Evolutionary conservation across 2,888 invertebrate species (phyloP).

Genomic region (Acanthococcus lagerstroemiae): DNA sequence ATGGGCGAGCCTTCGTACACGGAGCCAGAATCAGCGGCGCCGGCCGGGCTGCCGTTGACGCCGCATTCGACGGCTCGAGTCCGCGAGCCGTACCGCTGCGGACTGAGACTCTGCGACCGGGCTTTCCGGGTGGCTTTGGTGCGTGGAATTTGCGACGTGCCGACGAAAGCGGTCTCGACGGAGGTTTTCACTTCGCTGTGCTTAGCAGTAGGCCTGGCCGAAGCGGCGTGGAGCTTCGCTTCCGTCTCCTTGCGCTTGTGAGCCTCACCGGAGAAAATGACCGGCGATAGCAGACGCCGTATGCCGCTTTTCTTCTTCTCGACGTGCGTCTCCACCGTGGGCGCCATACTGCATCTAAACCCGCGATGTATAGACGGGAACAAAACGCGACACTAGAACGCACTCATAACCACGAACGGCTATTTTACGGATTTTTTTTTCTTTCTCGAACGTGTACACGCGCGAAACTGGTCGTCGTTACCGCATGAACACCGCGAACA

Average conservation of each 20-base stretch:
- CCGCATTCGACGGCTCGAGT: neutral
- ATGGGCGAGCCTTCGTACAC: neutral
- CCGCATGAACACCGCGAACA: neutral
- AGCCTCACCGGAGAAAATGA: slow-evolving; percentile 28
- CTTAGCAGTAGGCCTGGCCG: neutral
- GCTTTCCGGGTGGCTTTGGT: neutral
- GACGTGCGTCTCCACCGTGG: neutral
- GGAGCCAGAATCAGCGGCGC: neutral
- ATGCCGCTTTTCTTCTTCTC: slow-evolving; percentile 31
- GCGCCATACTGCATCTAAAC: neutral
- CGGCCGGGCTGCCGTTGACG: neutral
- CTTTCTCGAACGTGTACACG: neutral
- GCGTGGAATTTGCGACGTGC: slow-evolving; percentile 4
- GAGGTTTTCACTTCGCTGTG: slow-evolving; percentile 1
- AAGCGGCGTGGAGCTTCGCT: neutral
- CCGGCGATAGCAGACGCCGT: slow-evolving; percentile 32
- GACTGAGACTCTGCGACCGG: slow-evolving; percentile 32
- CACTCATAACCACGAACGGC: too few species aligned
- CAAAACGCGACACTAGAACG: too few species aligned
- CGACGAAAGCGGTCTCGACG: slow-evolving; percentile 32
- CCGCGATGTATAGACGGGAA: too few species aligned
- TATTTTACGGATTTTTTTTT: too few species aligned
- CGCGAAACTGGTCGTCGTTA: neutral
- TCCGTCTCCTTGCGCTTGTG: slow-evolving; percentile 22
- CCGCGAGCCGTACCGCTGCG: neutral